Conservation (phyloP, 2,888 invertebrate species). For the Drosophila tanythrix region DNA sequence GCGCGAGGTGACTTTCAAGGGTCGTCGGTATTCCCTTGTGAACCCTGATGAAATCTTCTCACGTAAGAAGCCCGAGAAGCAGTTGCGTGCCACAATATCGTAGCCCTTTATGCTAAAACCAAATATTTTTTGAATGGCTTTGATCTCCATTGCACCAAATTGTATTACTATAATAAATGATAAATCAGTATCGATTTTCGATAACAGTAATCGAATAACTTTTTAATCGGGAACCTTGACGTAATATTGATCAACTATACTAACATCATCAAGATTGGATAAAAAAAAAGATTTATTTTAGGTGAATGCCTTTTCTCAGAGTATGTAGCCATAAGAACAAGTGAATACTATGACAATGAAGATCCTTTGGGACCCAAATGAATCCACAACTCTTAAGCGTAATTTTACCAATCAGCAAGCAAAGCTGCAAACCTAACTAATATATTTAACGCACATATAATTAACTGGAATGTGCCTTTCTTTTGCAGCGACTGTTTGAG, state of each 20-base stretch:
- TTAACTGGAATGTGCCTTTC: neutral
- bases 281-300: neutral
- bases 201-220: neutral
- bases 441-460: neutral
- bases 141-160: neutral
- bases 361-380: neutral
- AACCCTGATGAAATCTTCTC: neutral
- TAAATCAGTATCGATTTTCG: neutral
- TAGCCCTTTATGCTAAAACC: neutral
- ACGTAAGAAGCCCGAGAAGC: neutral
- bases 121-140: neutral
- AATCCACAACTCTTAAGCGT: neutral
- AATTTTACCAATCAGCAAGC: neutral
- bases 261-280: neutral
- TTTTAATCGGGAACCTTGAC: neutral
- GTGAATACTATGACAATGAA: neutral
- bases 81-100: neutral
- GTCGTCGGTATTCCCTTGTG: neutral
- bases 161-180: neutral
- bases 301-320: neutral
- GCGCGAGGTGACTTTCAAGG: rapidly evolving
- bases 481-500: neutral
- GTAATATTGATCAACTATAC: neutral
- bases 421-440: neutral
- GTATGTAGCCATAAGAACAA: neutral